Conservation (phyloP, 2,113 vertebrate genomes). For the Melospiza melodia region DNA sequence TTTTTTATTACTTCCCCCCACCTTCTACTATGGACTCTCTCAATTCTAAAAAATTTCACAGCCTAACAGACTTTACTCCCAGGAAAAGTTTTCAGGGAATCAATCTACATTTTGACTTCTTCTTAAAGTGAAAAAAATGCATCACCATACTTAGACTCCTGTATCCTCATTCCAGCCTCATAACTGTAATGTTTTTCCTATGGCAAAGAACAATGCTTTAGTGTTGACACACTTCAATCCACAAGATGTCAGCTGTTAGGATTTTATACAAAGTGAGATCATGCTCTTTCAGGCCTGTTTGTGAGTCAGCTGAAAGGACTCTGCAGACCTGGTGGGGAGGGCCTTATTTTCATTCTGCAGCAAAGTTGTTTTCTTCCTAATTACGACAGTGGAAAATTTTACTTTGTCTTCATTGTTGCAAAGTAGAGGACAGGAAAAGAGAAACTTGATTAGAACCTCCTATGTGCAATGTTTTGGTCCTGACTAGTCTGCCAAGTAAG, state of each 20-base stretch:
- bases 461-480: neutral
- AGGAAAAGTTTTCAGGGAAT: neutral
- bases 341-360: neutral
- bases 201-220: neutral
- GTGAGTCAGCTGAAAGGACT: slow-evolving; percentile 13
- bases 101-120: neutral
- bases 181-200: neutral
- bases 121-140: neutral
- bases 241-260: slow-evolving; percentile 5
- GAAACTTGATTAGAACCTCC: slow-evolving; percentile 8
- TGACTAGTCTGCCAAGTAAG: neutral
- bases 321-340: neutral
- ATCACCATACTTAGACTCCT: neutral
- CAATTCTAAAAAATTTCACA: neutral
- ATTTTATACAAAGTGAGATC: slow-evolving; percentile 17
- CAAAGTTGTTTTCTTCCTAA: slow-evolving; percentile 6
- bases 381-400: slow-evolving; percentile 23
- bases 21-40: neutral
- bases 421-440: neutral
- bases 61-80: neutral
- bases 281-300: neutral
- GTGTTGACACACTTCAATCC: slow-evolving; percentile 26
- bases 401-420: slow-evolving; percentile 9
- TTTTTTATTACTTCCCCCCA: neutral
- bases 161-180: neutral